These are phyloP conservation scores for Meloidogyne exigua DNA, from an alignment of 1,140 invertebrate species.

Conservation along the genomic window DNA sequence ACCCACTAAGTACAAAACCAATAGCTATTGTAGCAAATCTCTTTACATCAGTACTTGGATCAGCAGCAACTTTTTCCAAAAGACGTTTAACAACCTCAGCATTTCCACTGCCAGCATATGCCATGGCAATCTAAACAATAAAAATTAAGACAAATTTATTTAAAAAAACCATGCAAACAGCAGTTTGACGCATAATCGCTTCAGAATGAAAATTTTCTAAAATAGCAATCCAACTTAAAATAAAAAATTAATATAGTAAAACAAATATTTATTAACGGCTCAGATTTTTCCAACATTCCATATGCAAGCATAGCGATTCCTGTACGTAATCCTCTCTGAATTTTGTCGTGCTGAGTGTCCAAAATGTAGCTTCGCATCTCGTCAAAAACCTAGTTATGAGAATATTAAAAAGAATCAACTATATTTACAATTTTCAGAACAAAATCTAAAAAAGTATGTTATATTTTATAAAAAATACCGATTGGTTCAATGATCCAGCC, in stretches of 20 bases:
- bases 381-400: constrained; percentile 36
- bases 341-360: constrained; percentile 97
- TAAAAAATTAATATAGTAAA: background rate
- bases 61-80: constrained; percentile 91
- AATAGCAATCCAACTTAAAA: constrained; percentile 35
- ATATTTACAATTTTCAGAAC: too few relatives aligned
- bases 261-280: constrained; percentile 67
- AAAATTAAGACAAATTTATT: background rate
- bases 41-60: constrained; percentile 97
- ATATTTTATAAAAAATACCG: constrained; percentile 13
- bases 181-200: constrained; percentile 80
- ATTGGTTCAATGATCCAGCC: constrained; percentile 71
- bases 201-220: constrained; percentile 81
- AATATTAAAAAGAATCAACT: too few relatives aligned
- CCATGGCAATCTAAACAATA: constrained; percentile 78
- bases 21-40: constrained; percentile 93
- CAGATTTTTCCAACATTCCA: constrained; percentile 89
- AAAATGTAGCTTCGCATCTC: constrained; percentile 71
- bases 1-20: constrained; percentile 89
- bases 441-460: too few relatives aligned
- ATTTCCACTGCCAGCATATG: constrained; percentile 95
- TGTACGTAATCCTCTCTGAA: constrained; percentile 82
- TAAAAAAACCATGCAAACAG: constrained; percentile 78
- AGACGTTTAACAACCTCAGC: constrained; percentile 90
- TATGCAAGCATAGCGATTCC: constrained; percentile 95